Base-by-base conservation (phyloP, 2,797 vertebrate genomes). In the Synanceia verrucosa region DNA sequence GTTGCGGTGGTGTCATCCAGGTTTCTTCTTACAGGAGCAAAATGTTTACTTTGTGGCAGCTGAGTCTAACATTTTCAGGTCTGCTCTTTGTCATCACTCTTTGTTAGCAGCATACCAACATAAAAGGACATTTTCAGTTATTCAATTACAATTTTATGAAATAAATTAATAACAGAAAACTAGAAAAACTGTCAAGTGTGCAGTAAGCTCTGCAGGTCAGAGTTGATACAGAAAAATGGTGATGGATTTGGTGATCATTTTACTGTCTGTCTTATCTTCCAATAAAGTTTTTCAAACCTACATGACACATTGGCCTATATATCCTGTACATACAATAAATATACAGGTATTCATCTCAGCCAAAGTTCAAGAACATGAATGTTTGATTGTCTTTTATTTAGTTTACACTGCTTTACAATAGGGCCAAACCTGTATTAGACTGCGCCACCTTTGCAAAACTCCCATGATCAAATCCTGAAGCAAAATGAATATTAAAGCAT, bases 41-140 rank as follows among this genome's bases (percentile, higher is more conserved):
- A 59, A 65, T 29, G n/a, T 73, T 67, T 65, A 23, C 26, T 71
- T 24, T 47, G 21, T 65, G 52, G 28, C 39, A 21, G 46, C 50
- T 73, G 23, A 37, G 39, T 28, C 19, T 18, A 53, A 62, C 39
- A 58, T 43, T 51, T 68, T 69, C 36, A 57, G 23, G 14, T 41
- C 29, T 62, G 37, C 28, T 43, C n/a, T 37, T 28, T 26, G 10
- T 50, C 37, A 24, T 2, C 6, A 26, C 14, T 57, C 39, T 26
- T 14, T n/a, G 0, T 29, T 65, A 39, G 37, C 19, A 13, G 33
- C 26, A 44, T 24, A n/a, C n/a, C 23, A 64, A 16, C 23, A 55
- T 56, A 16, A 47, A 70, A 47, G 4, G 41, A n/a, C 4, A 48
- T 0, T 16, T 57, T 47, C 0, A 1, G 14, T 39, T 24, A n/a